phyloP scores from a whole-genome alignment of 1,140 invertebrate genomes.

The Lepidurus arcticus region DNA sequence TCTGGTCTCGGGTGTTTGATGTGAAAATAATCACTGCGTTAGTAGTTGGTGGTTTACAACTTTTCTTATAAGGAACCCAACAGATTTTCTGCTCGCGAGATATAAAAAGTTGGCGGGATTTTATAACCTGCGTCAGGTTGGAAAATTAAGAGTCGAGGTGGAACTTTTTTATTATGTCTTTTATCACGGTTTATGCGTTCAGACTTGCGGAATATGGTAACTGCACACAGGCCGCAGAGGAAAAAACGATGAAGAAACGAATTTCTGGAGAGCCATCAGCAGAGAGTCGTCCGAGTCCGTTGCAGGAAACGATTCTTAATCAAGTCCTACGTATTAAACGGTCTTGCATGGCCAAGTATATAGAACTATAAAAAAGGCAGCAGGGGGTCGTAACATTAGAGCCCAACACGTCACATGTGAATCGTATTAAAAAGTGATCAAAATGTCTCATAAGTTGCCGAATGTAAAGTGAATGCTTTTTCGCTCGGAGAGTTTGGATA shows the following conservation, averaged over 20 bases:
- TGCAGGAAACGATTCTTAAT: background rate
- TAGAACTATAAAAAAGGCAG: background rate
- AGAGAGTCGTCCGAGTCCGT: background rate
- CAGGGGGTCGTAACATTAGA: background rate
- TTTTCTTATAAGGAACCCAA: background rate
- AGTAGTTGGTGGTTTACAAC: slow-evolving; percentile 9
- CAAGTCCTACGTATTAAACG: background rate
- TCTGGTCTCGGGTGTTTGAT: background rate
- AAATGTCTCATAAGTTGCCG: background rate
- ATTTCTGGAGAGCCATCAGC: background rate
- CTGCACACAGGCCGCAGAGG: background rate
- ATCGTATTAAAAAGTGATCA: slow-evolving; percentile 7
- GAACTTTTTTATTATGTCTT: background rate
- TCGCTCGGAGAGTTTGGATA: background rate
- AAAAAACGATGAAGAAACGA: background rate
- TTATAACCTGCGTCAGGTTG: background rate
- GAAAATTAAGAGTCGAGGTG: background rate
- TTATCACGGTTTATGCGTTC: background rate
- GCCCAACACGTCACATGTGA: background rate
- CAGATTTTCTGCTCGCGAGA: background rate
- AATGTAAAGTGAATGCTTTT: background rate
- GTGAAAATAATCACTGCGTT: slow-evolving; percentile 10
- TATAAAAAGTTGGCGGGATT: background rate
- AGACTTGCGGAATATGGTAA: background rate
- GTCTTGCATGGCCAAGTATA: background rate